phyloP scores from a whole-genome alignment of 2,888 invertebrate species.

The Euphydryas editha region DNA sequence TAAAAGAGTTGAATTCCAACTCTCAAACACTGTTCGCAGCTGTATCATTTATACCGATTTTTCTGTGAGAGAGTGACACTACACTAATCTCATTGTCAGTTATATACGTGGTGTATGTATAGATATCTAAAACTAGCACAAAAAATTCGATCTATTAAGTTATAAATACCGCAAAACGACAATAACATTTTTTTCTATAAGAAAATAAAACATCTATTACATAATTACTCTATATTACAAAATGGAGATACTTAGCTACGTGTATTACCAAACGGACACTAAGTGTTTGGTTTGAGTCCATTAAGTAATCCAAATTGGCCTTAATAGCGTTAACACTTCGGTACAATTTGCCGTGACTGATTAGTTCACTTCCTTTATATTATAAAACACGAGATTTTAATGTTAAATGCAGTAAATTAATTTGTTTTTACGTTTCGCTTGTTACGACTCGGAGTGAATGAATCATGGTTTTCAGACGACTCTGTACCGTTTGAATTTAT shows the following conservation, averaged over 20 bases:
- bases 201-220: constrained; percentile 11
- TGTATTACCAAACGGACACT: constrained; percentile 46
- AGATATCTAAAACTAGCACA: no score
- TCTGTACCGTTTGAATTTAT: background rate
- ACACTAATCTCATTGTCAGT: no score
- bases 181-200: background rate
- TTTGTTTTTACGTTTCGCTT: constrained; percentile 30
- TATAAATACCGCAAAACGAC: no score
- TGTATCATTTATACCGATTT: no score
- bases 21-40: no score
- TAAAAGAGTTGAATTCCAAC: no score
- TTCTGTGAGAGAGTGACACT: no score
- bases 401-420: constrained; percentile 32
- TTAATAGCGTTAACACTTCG: constrained; percentile 58
- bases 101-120: no score
- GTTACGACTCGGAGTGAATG: background rate
- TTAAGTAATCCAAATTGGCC: constrained; percentile 61
- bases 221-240: constrained; percentile 9
- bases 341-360: constrained; percentile 47
- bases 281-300: constrained; percentile 61
- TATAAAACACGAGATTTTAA: constrained; percentile 32
- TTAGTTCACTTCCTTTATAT: constrained; percentile 44
- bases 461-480: background rate
- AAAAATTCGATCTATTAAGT: no score
- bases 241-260: constrained; percentile 32